Conservation (phyloP, 37 sponge, comb jelly and placozoan genomes). For the Halisarca cf. caerulea region DNA sequence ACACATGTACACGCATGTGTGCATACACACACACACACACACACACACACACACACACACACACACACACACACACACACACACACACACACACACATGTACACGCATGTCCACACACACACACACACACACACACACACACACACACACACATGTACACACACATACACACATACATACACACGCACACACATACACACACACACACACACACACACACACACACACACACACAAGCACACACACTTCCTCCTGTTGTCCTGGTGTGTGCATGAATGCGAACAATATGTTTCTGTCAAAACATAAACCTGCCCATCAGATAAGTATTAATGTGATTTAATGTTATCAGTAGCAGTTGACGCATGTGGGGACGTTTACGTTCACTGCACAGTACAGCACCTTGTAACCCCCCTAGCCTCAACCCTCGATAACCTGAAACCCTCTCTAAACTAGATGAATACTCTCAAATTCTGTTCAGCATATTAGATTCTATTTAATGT, state of each 20-base stretch:
- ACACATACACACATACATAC: neutral
- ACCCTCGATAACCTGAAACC: too few relatives aligned
- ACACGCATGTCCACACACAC: neutral
- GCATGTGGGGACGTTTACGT: too few relatives aligned
- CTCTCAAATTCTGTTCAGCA: too few relatives aligned
- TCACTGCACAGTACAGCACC: too few relatives aligned
- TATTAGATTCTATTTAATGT: too few relatives aligned
- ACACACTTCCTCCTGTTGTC: neutral
- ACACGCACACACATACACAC: constrained; percentile 9
- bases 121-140: constrained; percentile 17
- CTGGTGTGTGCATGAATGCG: neutral
- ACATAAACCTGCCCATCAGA: too few relatives aligned
- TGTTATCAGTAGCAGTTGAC: too few relatives aligned
- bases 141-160: neutral
- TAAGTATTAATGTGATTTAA: too few relatives aligned
- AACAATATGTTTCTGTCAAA: neutral
- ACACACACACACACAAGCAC: constrained; percentile 32
- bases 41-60: neutral
- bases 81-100: constrained; percentile 1
- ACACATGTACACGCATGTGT: neutral
- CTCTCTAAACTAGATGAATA: too few relatives aligned
- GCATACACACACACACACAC: neutral
- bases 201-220: constrained; percentile 30
- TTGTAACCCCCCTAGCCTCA: too few relatives aligned
- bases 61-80: neutral